These are phyloP conservation scores for Drosophila mayaguana DNA, from an alignment of 2,888 invertebrate genomes.

Conservation along the genomic window DNA sequence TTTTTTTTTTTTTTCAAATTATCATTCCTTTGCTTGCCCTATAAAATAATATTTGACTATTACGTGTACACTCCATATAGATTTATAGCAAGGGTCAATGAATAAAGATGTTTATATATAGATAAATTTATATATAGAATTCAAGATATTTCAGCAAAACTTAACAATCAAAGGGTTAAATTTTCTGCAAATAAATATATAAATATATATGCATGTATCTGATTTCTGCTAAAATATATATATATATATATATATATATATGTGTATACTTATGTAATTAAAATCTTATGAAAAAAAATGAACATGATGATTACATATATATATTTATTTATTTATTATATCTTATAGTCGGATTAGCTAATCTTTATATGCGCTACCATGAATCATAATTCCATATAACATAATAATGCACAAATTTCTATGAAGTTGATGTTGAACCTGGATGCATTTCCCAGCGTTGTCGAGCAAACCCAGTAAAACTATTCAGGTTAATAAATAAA, in stretches of 20 bases:
- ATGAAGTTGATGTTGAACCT: not conserved
- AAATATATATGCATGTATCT: not conserved
- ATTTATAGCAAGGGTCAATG: not conserved
- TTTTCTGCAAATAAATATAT: not conserved
- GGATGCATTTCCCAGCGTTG: not conserved
- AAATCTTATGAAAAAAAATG: no score
- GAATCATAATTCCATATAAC: not conserved
- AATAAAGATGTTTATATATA: not conserved
- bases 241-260: no score
- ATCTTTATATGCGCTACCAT: not conserved
- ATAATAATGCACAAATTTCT: not conserved
- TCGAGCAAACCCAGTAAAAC: not conserved
- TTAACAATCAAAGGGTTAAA: not conserved
- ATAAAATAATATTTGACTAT: not conserved
- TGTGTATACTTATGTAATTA: no score
- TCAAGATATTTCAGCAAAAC: conserved; percentile 3
- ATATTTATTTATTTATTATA: no score
- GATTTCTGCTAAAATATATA: no score
- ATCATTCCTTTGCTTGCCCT: conserved; percentile 3
- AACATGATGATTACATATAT: no score
- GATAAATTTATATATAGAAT: not conserved
- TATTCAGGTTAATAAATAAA: not conserved
- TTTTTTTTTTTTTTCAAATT: not conserved
- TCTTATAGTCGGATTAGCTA: no score
- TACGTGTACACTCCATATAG: not conserved